Base-by-base conservation (phyloP, 2,888 invertebrate species). In the Thalpophila matura region DNA sequence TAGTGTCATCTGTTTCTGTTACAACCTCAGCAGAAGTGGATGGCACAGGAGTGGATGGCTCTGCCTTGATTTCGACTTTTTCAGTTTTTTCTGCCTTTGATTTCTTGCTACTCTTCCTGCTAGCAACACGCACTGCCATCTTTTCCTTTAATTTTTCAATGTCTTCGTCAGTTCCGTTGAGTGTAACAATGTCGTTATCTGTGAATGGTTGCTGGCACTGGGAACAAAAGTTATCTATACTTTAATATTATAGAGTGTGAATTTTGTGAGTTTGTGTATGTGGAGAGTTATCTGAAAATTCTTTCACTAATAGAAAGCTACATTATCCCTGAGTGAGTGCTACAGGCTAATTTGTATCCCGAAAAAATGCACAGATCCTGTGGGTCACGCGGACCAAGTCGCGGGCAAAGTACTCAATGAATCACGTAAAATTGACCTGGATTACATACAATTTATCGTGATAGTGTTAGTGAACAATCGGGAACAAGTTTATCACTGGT, bases 91-190 rank as follows among this genome's bases (percentile, higher is more conserved):
- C 88, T 29, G 82, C 70, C 83, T 93, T 95, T 0, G 87, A 72
- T 79, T 97, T 97, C 83, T 97, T 98, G 45, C 95, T 95, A 64
- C 94, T 96, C 84, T 97, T 98, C 58, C 96, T 95, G 82, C 95
- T 96, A 35, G 96, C 96, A 56, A 97, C 95, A 43, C 98, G 95
- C 49, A 96, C 94, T 71, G 97, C 96, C 92, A 98, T 96, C 81
- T 96, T 96, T 16, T 88, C 88, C 77, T 93, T 95, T 86, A 98
- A 96, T 26, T 94, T 70, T 37, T 95, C 95, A 60, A 98, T 86
- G 80, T 99, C 98, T 72, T 98, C 97, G 12, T 98, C 97, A 74
- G 96, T 96, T 49, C 98, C 98, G 93, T 99, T 99, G 26, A 99
- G 93, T n/a, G 98, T 94, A 27, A 99, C 96, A 7, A 99, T 92